Evolutionary conservation across 2,888 invertebrate genomes (phyloP).

Genomic region (Ptilodon capucinus): DNA sequence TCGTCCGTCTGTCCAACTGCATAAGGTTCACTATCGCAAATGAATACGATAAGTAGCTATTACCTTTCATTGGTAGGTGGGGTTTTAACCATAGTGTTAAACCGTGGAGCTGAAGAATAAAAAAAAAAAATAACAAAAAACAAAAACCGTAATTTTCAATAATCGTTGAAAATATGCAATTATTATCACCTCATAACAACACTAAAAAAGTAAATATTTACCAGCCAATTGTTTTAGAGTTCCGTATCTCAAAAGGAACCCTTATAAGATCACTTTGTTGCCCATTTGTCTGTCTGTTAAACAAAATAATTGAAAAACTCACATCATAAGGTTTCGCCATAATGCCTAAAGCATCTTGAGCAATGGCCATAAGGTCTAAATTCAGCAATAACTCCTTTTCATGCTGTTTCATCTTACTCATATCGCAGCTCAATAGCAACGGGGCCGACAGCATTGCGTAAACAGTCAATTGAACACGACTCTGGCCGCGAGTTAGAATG

Average conservation of each 20-base stretch:
- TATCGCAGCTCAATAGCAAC: slow-evolving; percentile 85
- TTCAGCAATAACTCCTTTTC: slow-evolving; percentile 83
- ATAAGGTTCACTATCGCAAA: slow-evolving; percentile 76
- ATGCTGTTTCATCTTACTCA: slow-evolving; percentile 62
- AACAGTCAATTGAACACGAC: slow-evolving; percentile 84
- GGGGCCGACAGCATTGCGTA: slow-evolving; percentile 86
- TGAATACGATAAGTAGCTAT: slow-evolving; percentile 71
- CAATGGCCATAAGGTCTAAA: slow-evolving; percentile 82
- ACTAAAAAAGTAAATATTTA: too few relatives aligned
- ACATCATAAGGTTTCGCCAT: slow-evolving; percentile 78
- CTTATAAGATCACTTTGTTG: too few relatives aligned
- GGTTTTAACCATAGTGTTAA: slow-evolving; percentile 82
- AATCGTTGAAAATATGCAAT: too few relatives aligned
- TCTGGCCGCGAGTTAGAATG: slow-evolving; percentile 79
- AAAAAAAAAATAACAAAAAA: slow-evolving; percentile 2
- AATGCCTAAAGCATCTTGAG: slow-evolving; percentile 84
- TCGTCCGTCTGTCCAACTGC: neutral
- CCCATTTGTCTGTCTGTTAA: too few relatives aligned
- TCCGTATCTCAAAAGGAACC: too few relatives aligned
- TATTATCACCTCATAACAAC: too few relatives aligned
- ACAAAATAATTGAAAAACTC: slow-evolving; percentile 11
- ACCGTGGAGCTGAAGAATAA: slow-evolving; percentile 43
- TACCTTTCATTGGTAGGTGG: slow-evolving; percentile 74
- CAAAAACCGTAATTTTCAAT: too few relatives aligned
- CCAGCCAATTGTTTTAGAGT: too few relatives aligned